These are phyloP conservation scores for Euplexia lucipara DNA, from an alignment of 2,888 invertebrate species.

Conservation along the genomic window DNA sequence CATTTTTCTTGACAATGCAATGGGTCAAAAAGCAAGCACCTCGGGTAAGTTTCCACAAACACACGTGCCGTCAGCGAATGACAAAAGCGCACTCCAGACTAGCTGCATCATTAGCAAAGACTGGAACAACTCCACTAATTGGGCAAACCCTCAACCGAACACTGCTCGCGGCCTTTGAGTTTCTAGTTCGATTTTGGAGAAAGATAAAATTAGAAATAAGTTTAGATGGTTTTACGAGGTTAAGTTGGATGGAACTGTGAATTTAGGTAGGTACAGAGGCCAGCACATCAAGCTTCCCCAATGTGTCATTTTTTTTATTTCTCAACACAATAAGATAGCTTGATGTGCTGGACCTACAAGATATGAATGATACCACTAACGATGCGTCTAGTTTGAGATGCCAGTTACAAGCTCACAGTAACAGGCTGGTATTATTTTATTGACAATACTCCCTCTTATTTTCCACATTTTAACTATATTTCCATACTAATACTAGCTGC, in stretches of 20 bases:
- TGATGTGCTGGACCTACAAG: too few species aligned
- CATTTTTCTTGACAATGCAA: conserved; percentile 56
- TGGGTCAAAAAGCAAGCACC: conserved; percentile 42
- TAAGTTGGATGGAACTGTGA: background rate
- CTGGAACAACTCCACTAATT: conserved; percentile 70
- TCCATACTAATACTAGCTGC: too few species aligned
- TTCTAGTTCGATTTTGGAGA: conserved; percentile 47
- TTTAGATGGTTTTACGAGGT: conserved; percentile 20
- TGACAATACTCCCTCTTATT: too few species aligned
- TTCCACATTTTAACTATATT: too few species aligned
- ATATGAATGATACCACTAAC: background rate
- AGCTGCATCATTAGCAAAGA: conserved; percentile 71
- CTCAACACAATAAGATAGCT: too few species aligned
- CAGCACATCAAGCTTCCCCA: too few species aligned
- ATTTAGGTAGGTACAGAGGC: too few species aligned
- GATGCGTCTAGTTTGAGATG: background rate
- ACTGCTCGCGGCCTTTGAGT: conserved; percentile 45
- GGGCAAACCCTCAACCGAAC: conserved; percentile 62
- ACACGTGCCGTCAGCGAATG: conserved; percentile 61
- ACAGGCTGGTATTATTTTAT: too few species aligned
- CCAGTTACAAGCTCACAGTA: background rate
- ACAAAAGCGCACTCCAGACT: conserved; percentile 69
- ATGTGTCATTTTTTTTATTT: too few species aligned
- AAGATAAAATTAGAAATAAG: conserved; percentile 47
- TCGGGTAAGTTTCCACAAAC: conserved; percentile 43